Evolutionary conservation across 1,140 invertebrate genomes (phyloP), one percentile per base, ranked within the genome.

Genomic region (Leptinotarsa texana): DNA sequence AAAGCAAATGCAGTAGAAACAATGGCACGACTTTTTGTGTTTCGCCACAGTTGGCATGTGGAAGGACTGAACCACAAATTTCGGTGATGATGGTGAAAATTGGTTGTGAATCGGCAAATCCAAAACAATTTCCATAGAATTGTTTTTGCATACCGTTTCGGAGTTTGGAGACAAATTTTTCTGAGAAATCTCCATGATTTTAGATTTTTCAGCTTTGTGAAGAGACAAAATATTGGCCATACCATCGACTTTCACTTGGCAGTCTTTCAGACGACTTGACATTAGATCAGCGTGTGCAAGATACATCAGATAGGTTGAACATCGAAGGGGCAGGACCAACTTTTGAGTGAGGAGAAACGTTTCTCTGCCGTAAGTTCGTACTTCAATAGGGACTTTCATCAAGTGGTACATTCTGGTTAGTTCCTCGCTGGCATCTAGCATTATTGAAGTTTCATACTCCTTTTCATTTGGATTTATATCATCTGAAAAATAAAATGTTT

Each of bases 211-310:
- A 48, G 15, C 1, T 66, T 48, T 22, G 57, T 27, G 13, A 65
- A 51, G 51, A 18, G 51, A 57, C 33, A 76, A 73, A 27, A 76
- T 76, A 33, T 68, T 57, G 22, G 65, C n/a, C 13, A 76, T 69
- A 4, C 70, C 75, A 47, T 73, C 65, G 15, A 76, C 3, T 76
- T 76, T 76, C 5, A 76, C 75, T 63, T 66, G 63, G 57, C 70
- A 73, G 42, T 73, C 71, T 13, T 72, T 18, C 11, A 42, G 68
- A 17, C 48, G 21, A 42, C 62, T 22, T 15, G 63, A 57, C 24
- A 47, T 33, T 21, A 76, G 47, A 49, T 76, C 75, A 2, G 75
- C 75, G 22, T 76, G 65, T 17, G 75, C 75, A 6, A 76, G 51
- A 21, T 69, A 69, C 17, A 49, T 21, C 8, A 76, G 57, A 22